These are phyloP conservation scores for Drosophila persimilis DNA, from an alignment of 1,140 invertebrate genomes.

Conservation along the genomic window DNA sequence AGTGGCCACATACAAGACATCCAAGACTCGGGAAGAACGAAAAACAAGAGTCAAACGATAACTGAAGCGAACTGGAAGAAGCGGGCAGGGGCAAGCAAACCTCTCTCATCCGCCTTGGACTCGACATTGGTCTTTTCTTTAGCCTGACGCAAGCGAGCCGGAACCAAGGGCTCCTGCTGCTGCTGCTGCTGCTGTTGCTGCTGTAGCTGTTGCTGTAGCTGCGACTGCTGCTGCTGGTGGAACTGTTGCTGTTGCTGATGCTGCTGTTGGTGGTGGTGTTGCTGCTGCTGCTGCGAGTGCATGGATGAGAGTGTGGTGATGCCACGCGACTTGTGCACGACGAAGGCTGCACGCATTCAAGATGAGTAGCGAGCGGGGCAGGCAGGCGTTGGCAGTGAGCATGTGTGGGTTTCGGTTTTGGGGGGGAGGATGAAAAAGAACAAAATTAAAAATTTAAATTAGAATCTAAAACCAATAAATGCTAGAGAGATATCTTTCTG, in stretches of 20 bases:
- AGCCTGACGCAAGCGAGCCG: slow-evolving; percentile 84
- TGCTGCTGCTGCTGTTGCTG: slow-evolving; percentile 53
- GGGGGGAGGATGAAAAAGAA: too few relatives aligned
- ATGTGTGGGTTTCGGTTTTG: slow-evolving; percentile 31
- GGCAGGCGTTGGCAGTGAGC: slow-evolving; percentile 48
- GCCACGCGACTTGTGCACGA: slow-evolving; percentile 90
- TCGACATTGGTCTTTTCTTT: slow-evolving; percentile 87
- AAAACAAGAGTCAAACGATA: slow-evolving; percentile 11
- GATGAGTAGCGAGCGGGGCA: slow-evolving; percentile 23
- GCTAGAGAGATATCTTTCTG: too few relatives aligned
- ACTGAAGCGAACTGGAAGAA: slow-evolving; percentile 34
- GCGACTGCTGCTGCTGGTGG: slow-evolving; percentile 56
- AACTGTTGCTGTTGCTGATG: slow-evolving; percentile 77
- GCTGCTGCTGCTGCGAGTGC: slow-evolving; percentile 78
- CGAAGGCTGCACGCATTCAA: slow-evolving; percentile 85
- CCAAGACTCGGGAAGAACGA: slow-evolving; percentile 14
- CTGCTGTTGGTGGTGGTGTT: slow-evolving; percentile 63
- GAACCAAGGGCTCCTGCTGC: slow-evolving; percentile 84
- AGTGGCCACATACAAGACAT: slow-evolving; percentile 39
- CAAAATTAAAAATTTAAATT: slow-evolving; percentile 8
- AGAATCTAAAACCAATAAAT: neutral
- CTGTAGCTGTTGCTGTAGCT: slow-evolving; percentile 34
- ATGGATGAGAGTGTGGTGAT: slow-evolving; percentile 91
- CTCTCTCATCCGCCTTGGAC: slow-evolving; percentile 87
- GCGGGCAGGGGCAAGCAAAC: slow-evolving; percentile 58